Evolutionary conservation across 2,888 invertebrate genomes (phyloP).

Genomic region (Itoplectis maculator): DNA sequence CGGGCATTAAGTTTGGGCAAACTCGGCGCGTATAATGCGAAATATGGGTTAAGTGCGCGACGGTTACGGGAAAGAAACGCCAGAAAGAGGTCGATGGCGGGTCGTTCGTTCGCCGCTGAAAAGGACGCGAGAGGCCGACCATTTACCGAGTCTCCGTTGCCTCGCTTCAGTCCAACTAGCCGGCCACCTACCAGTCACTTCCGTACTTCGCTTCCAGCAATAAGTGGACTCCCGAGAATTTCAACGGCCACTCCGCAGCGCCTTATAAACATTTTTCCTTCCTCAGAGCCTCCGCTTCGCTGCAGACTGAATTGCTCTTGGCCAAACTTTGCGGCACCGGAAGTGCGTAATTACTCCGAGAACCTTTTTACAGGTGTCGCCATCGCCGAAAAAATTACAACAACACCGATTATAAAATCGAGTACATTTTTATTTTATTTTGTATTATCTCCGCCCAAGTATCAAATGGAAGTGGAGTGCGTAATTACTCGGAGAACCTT

Average conservation of each 20-base stretch:
- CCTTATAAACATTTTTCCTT: background rate
- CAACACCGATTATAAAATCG: too few species aligned
- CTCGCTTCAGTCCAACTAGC: conserved; percentile 36
- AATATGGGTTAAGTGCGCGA: conserved; percentile 40
- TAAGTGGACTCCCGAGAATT: conserved; percentile 54
- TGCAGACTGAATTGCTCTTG: conserved; percentile 31
- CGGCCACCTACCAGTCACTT: conserved; percentile 43
- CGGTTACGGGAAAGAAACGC: conserved; percentile 44
- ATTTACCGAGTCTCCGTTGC: conserved; percentile 35
- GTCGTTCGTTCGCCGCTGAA: conserved; percentile 13
- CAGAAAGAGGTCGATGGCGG: conserved; percentile 33
- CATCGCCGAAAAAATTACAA: too few species aligned
- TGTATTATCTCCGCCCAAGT: too few species aligned
- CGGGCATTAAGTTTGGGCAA: conserved; percentile 29
- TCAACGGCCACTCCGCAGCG: conserved; percentile 11
- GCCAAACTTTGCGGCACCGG: conserved; percentile 23
- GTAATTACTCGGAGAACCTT: background rate
- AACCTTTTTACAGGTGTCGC: conserved; percentile 17
- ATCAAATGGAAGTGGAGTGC: too few species aligned
- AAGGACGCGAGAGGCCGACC: conserved; percentile 15
- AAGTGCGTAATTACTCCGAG: background rate
- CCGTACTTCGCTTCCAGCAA: conserved; percentile 51
- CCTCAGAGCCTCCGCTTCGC: background rate
- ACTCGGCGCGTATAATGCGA: conserved; percentile 14
- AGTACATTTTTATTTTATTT: too few species aligned